Percentiles rank a stretch among this genome's conserved stretches.
phyloP scores from a whole-genome alignment of 2,797 vertebrate genomes.

The Phataginus tetradactyla region DNA sequence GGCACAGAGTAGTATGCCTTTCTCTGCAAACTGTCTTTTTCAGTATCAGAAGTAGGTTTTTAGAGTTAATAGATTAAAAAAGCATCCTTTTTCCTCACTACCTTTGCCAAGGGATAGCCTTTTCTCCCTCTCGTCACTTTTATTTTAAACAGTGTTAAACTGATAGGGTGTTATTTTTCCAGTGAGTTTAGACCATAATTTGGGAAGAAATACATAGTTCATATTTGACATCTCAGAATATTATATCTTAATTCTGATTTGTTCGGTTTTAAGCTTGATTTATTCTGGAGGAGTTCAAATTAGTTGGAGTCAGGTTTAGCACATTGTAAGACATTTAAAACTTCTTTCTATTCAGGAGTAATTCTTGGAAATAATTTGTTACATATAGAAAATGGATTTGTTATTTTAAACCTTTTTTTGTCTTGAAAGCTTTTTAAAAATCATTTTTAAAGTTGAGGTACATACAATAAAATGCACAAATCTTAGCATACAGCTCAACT shows the following conservation, averaged over 20 bases:
- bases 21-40: neutral
- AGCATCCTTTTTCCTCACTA: neutral
- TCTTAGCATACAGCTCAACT: no score
- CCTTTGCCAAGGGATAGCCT: neutral
- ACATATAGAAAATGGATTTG: neutral
- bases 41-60: neutral
- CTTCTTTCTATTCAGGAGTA: slow-evolving; percentile 22
- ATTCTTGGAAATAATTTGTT: slow-evolving; percentile 38
- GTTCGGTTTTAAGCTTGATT: slow-evolving; percentile 46
- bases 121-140: slow-evolving; percentile 8
- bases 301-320: neutral
- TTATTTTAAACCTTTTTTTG: neutral
- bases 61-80: slow-evolving; percentile 37
- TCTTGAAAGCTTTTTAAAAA: no score
- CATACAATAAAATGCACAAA: no score
- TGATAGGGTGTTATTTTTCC: neutral
- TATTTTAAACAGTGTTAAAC: slow-evolving; percentile 54
- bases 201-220: slow-evolving; percentile 3
- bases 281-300: slow-evolving; percentile 36
- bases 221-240: neutral
- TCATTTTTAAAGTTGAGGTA: no score
- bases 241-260: slow-evolving; percentile 13
- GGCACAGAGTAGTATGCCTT: neutral
- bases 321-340: slow-evolving; percentile 49
- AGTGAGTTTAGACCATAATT: neutral